Percentiles rank a stretch among this genome's conserved stretches.
These are phyloP conservation scores for Macrocentrus cingulum DNA, from an alignment of 1,140 invertebrate genomes.

Conservation along the genomic window DNA sequence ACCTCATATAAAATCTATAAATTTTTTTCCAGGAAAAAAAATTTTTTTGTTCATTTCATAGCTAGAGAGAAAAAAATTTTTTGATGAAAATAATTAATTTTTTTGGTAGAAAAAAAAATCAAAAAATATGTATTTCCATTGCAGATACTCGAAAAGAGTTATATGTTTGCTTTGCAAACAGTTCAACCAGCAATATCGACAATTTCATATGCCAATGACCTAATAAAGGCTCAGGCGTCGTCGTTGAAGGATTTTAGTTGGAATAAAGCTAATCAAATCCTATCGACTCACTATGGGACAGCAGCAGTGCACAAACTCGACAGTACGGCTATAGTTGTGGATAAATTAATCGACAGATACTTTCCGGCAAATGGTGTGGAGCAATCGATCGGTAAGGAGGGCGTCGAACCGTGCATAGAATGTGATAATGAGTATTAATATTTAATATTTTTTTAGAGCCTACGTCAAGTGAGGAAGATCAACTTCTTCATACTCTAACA, in stretches of 20 bases:
- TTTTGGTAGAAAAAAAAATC: not conserved
- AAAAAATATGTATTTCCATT: not conserved
- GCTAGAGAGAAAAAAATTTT: too few relatives aligned
- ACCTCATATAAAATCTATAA: too few relatives aligned
- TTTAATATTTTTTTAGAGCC: slow-evolving; percentile 59
- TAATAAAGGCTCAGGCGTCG: slow-evolving; percentile 60
- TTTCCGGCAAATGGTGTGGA: slow-evolving; percentile 63
- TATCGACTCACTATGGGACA: slow-evolving; percentile 67
- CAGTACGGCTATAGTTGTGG: slow-evolving; percentile 63
- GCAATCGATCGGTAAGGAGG: slow-evolving; percentile 56
- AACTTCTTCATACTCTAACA: slow-evolving; percentile 69
- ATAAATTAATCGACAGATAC: slow-evolving; percentile 68
- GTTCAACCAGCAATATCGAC: slow-evolving; percentile 51
- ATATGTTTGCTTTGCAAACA: slow-evolving; percentile 57
- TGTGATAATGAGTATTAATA: too few relatives aligned
- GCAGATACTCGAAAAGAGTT: slow-evolving; percentile 48
- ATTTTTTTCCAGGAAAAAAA: too few relatives aligned
- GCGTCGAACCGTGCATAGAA: too few relatives aligned
- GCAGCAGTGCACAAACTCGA: slow-evolving; percentile 66
- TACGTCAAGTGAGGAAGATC: slow-evolving; percentile 62
- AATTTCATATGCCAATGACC: slow-evolving; percentile 43
- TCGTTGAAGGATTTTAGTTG: slow-evolving; percentile 68
- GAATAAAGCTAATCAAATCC: slow-evolving; percentile 70
- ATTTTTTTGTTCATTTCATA: too few relatives aligned
- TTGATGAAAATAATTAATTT: not conserved